Conservation (phyloP, 2,888 invertebrate genomes). For the Eucera pruinosa region DNA sequence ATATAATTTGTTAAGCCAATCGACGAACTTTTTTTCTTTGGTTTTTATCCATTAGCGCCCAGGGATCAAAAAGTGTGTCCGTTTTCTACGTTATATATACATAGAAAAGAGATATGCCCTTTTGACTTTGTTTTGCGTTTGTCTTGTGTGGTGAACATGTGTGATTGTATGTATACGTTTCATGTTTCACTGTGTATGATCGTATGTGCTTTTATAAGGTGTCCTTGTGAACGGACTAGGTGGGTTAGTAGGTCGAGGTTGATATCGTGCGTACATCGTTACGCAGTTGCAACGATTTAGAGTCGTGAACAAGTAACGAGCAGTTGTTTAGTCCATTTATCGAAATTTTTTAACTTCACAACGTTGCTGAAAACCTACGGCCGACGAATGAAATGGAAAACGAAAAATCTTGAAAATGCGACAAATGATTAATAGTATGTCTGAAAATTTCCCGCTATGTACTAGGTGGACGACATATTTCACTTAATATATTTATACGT, state of each 20-base stretch:
- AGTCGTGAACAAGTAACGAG: background rate
- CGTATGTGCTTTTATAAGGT: constrained; percentile 19
- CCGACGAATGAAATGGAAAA: background rate
- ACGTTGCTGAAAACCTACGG: background rate
- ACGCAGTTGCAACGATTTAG: constrained; percentile 5
- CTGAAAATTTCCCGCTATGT: too few relatives aligned
- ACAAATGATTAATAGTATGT: too few relatives aligned
- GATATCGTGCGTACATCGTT: constrained; percentile 21
- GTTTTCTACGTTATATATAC: constrained; percentile 9
- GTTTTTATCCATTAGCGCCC: constrained; percentile 70
- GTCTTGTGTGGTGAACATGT: constrained; percentile 6
- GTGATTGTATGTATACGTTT: constrained; percentile 13
- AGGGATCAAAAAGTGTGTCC: constrained; percentile 58
- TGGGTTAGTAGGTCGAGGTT: constrained; percentile 66
- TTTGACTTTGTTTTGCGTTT: background rate
- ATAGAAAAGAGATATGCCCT: too few relatives aligned
- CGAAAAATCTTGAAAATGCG: background rate
- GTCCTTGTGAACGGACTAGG: constrained; percentile 49
- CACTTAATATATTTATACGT: too few relatives aligned
- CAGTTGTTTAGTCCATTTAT: background rate
- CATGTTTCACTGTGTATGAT: constrained; percentile 6
- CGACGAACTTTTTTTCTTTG: constrained; percentile 67
- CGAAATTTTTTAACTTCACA: background rate
- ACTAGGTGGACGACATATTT: too few relatives aligned
- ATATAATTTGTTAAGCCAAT: constrained; percentile 82